These are phyloP conservation scores for Grammomys dolichurus DNA, from an alignment of 2,113 vertebrate genomes.

Conservation along the genomic window DNA sequence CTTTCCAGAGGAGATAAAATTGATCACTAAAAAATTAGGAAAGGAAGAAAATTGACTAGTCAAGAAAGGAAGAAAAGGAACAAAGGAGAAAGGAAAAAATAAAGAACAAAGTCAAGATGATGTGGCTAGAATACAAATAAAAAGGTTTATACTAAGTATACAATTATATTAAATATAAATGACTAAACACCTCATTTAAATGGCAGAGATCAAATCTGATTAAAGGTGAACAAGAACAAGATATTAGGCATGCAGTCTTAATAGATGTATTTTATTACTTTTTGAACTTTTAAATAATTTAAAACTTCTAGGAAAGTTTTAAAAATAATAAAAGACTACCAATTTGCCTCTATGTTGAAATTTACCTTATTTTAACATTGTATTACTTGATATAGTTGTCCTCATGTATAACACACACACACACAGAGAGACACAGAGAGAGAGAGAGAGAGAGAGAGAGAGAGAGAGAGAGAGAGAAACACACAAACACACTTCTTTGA, in stretches of 20 bases:
- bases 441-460: too few species aligned
- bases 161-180: conserved; percentile 10
- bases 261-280: conserved; percentile 7
- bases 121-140: not conserved
- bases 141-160: not conserved
- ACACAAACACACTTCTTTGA: not conserved
- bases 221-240: not conserved
- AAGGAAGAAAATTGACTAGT: conserved; percentile 13
- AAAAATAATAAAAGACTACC: not conserved
- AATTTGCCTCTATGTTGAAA: not conserved
- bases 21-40: not conserved
- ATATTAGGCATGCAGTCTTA: not conserved
- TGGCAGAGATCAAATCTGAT: not conserved
- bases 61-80: not conserved
- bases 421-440: too few species aligned
- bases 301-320: not conserved
- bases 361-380: not conserved
- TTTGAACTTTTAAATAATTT: conserved; percentile 6
- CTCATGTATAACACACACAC: not conserved
- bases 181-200: not conserved
- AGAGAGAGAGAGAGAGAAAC: too few species aligned
- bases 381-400: not conserved
- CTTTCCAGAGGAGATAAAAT: not conserved
- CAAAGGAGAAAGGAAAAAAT: conserved; percentile 19
- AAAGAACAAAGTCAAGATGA: not conserved